Evolutionary conservation across 1,140 invertebrate species (phyloP), one percentile per base, ranked within the genome.

Genomic region (Drosophila sulfurigaster): DNA sequence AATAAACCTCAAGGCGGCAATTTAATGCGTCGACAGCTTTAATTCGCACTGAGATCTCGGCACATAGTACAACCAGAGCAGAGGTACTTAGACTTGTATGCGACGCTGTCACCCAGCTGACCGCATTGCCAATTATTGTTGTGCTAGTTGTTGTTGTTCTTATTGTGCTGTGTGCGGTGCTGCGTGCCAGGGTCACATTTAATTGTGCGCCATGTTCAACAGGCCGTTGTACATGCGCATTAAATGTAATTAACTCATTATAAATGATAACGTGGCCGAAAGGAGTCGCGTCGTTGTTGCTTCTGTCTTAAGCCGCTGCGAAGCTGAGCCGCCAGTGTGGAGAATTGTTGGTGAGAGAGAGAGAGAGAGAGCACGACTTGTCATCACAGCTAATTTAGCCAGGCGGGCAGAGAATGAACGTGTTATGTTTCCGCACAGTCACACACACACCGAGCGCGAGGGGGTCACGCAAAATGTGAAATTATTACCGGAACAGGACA

Each of bases 171-270:
- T 5, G 25, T 8, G 7, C 30, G 38, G 41, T 6, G 67, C 71
- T 71, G 56, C 66, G 82, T 79, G 77, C 48, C 75, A 75, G 85
- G 83, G 83, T 81, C 83, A 75, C 85, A 83, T 89, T 88, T 88
- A 88, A 88, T 89, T 88, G 83, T 69, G 83, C 71, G 62, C 75
- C 75, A 70, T 88, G 83, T 85, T 88, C 85, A 88, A 89, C 83
- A 88, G 85, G 83, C 83, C 83, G 87, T 87, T 80, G 73, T 80
- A 87, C 83, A 88, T 88, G 85, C 81, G 85, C 88, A 88, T 88
- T 88, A 89, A 88, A 88, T 81, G 83, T 88, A 88, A 88, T 88
- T 88, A 88, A 88, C 83, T 88, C 83, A 89, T 88, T 88, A 88
- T 88, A 88, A 88, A 88, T 88, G 83, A 88, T 88, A 88, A 88